Evolutionary conservation across 2,797 vertebrate genomes (phyloP).

Genomic region (Neomorphus geoffroyi): DNA sequence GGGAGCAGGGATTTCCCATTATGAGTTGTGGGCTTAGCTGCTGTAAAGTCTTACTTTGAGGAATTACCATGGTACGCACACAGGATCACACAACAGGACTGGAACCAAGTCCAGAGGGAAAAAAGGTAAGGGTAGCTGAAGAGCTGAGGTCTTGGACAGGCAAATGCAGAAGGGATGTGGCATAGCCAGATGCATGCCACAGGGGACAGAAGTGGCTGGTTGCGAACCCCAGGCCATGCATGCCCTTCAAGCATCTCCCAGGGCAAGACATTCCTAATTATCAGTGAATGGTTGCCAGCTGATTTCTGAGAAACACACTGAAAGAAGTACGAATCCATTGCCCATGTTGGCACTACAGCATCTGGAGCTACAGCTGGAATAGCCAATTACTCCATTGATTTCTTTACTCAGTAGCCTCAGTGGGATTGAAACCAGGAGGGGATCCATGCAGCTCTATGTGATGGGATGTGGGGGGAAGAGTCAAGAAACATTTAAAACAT

Average conservation of each 20-base stretch:
- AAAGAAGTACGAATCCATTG: not conserved
- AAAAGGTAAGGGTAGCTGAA: not conserved
- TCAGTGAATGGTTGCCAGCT: not conserved
- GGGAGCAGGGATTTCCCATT: not conserved
- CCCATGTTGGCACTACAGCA: too few species aligned
- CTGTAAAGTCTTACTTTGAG: not conserved
- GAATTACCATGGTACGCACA: not conserved
- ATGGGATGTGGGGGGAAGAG: not conserved
- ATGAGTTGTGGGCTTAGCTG: not conserved
- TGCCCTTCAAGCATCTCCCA: not conserved
- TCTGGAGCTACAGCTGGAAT: not conserved
- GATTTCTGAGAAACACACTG: not conserved
- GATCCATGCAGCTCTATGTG: not conserved
- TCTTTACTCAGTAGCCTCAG: not conserved
- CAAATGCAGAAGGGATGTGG: not conserved
- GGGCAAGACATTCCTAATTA: not conserved
- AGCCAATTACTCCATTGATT: not conserved
- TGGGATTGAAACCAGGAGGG: not conserved
- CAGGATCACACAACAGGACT: not conserved
- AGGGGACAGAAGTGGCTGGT: not conserved
- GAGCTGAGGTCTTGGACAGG: not conserved
- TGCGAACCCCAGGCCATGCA: rapidly evolving
- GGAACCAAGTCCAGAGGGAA: not conserved
- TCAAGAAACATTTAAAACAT: not conserved
- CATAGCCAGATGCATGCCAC: too few species aligned